phyloP scores from a whole-genome alignment of 2,888 invertebrate genomes.

The Leptopilina syphax region DNA sequence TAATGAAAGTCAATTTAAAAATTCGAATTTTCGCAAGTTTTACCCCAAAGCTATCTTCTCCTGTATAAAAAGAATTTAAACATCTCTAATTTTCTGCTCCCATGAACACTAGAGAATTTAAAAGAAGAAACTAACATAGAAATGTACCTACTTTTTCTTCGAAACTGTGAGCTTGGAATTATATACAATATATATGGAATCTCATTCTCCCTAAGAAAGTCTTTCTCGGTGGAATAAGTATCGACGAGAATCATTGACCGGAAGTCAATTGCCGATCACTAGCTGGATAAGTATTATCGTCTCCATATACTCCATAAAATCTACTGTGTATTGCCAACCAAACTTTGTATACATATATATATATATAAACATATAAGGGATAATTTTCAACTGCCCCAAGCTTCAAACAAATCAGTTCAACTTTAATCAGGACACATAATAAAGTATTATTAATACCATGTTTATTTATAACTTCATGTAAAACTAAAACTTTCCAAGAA shows the following conservation, averaged over 20 bases:
- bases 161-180: neutral
- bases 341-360: neutral
- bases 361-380: neutral
- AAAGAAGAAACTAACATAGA: constrained; percentile 11
- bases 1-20: no score
- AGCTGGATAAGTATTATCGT: constrained; percentile 6
- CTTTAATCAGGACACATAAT: neutral
- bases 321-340: constrained; percentile 12
- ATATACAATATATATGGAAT: neutral
- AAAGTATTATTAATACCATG: neutral
- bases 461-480: neutral
- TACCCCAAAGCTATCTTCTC: no score
- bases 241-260: constrained; percentile 26
- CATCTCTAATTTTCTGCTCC: neutral
- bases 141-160: constrained; percentile 3
- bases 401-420: constrained; percentile 7
- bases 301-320: neutral
- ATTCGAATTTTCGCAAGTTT: no score
- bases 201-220: neutral
- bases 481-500: no score
- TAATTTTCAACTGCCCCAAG: constrained; percentile 28
- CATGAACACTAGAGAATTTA: neutral
- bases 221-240: constrained; percentile 17
- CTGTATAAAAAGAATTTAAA: neutral
- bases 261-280: constrained; percentile 35